Conservation (phyloP, 2,113 vertebrate species). For the Nettapus auritus region DNA sequence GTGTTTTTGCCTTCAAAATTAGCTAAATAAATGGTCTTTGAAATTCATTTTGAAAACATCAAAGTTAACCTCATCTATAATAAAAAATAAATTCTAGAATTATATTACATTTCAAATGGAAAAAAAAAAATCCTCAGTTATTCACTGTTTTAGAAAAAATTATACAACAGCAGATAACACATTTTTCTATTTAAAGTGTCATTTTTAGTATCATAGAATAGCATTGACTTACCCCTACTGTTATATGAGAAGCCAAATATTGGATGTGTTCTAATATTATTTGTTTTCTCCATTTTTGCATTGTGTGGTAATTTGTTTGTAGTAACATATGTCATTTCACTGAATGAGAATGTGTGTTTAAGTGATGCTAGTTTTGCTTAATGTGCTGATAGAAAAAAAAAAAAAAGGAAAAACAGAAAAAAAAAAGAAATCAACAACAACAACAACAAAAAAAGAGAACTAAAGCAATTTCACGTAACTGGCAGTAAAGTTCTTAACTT, state of each 20-base stretch:
- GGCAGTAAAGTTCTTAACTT: neutral
- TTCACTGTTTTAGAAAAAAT: conserved; percentile 36
- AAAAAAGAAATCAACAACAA: too few species aligned
- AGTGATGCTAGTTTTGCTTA: neutral
- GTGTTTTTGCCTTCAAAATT: conserved; percentile 77
- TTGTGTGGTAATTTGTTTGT: neutral
- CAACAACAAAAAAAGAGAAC: neutral
- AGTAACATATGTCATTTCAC: neutral
- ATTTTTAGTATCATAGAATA: neutral
- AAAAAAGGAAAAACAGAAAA: neutral
- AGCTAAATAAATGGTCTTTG: conserved; percentile 77
- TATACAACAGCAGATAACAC: conserved; percentile 24
- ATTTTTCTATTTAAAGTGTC: conserved; percentile 8
- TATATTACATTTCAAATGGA: conserved; percentile 66
- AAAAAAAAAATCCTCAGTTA: conserved; percentile 44
- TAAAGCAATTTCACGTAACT: neutral
- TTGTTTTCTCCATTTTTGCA: neutral
- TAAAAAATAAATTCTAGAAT: conserved; percentile 74
- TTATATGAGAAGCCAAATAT: neutral
- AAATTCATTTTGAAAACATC: conserved; percentile 77
- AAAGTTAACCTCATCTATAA: conserved; percentile 70
- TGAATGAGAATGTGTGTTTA: neutral
- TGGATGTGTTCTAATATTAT: neutral
- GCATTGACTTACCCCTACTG: neutral
- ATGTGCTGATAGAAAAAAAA: neutral